Evolutionary conservation across 2,888 invertebrate species (phyloP).

Genomic region (Erannis defoliaria): DNA sequence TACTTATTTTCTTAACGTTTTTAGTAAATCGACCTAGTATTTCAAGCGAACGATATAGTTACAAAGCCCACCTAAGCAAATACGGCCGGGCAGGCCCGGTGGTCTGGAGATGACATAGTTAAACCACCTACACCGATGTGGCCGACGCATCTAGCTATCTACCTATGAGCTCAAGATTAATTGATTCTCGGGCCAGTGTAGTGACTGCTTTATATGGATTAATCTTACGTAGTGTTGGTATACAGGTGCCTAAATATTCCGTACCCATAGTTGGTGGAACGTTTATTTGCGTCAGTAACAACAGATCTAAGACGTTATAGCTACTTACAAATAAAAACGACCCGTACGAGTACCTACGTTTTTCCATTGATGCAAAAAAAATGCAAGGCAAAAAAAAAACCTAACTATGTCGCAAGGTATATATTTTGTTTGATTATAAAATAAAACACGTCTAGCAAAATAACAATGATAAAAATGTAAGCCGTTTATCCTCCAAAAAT

Average conservation of each 20-base stretch:
- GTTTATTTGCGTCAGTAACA: too few relatives aligned
- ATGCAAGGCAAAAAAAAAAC: too few relatives aligned
- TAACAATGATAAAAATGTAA: too few relatives aligned
- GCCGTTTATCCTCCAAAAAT: too few relatives aligned
- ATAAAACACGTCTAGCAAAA: too few relatives aligned
- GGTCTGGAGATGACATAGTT: slow-evolving; percentile 29
- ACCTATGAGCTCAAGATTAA: slow-evolving; percentile 35
- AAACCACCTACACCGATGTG: slow-evolving; percentile 23
- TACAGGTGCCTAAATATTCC: neutral
- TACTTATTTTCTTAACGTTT: neutral
- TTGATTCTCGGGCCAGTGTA: slow-evolving; percentile 39
- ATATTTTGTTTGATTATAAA: too few relatives aligned
- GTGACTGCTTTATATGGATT: slow-evolving; percentile 47
- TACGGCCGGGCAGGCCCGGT: slow-evolving; percentile 17
- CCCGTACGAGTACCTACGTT: too few relatives aligned
- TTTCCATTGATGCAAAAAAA: too few relatives aligned
- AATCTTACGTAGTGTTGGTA: slow-evolving; percentile 42
- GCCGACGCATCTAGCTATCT: slow-evolving; percentile 12
- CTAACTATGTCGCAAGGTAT: too few relatives aligned
- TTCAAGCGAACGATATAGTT: slow-evolving; percentile 9
- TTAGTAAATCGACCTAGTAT: neutral
- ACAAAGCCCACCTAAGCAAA: slow-evolving; percentile 25
- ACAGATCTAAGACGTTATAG: too few relatives aligned
- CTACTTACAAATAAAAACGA: too few relatives aligned
- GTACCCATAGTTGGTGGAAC: too few relatives aligned